Percentiles rank a stretch among this genome's conserved stretches.
phyloP scores from a whole-genome alignment of 2,797 vertebrate species.

The Chrosomus eos region DNA sequence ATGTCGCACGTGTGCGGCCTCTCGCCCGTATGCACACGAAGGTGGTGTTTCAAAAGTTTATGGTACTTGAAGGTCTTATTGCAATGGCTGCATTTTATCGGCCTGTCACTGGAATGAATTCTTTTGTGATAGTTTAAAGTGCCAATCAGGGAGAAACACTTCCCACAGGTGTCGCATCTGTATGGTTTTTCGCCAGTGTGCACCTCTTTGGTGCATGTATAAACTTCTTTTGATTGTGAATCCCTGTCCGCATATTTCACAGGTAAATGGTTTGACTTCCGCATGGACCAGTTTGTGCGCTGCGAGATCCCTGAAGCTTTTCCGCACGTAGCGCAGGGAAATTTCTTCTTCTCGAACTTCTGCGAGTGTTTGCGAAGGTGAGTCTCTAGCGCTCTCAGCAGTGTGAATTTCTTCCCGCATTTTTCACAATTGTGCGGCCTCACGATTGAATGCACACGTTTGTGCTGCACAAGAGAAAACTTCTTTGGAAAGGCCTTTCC shows the following conservation, averaged over 20 bases:
- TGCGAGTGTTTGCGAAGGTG: constrained; percentile 73
- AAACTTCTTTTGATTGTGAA: constrained; percentile 77
- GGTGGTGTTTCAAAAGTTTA: constrained; percentile 72
- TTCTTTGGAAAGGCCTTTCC: constrained; percentile 45
- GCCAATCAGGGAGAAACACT: constrained; percentile 71
- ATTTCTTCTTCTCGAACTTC: constrained; percentile 57
- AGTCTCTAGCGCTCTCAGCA: constrained; percentile 70
- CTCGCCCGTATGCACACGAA: constrained; percentile 76
- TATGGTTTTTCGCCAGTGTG: constrained; percentile 75
- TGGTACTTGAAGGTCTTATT: constrained; percentile 72
- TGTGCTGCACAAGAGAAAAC: constrained; percentile 46
- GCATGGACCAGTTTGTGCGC: constrained; percentile 73
- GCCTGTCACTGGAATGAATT: constrained; percentile 75
- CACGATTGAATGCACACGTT: constrained; percentile 21
- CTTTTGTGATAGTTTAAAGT: constrained; percentile 72
- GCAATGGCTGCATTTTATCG: constrained; percentile 70
- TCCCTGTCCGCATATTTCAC: constrained; percentile 70
- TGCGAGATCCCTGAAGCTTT: constrained; percentile 70
- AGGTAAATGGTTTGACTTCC: constrained; percentile 64
- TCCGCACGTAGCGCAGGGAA: constrained; percentile 50
- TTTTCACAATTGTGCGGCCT: constrained; percentile 72
- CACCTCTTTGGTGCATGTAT: constrained; percentile 69
- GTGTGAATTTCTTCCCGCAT: constrained; percentile 73
- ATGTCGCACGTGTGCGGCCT: constrained; percentile 77
- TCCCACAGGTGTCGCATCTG: constrained; percentile 73